Base-by-base conservation (phyloP, 2,113 vertebrate genomes). In the Corythornis vintsioides region DNA sequence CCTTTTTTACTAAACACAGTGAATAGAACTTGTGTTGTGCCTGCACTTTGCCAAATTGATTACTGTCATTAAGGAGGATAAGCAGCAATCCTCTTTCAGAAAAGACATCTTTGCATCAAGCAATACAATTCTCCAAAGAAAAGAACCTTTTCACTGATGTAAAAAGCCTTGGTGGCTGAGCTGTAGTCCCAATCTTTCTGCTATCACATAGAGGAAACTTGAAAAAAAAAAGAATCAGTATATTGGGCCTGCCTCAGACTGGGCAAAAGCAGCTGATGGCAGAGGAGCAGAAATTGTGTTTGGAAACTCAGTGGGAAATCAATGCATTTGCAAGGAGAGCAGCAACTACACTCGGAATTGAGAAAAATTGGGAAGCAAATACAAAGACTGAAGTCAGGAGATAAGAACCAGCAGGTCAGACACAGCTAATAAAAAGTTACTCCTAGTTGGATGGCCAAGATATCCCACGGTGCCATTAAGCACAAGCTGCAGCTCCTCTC, bases 181-280 rank as follows among this genome's bases (percentile, higher is more conserved):
- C 61, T 50, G 50, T 33, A 17, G 63, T 85, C 42, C 50, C 20
- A 85, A 38, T 70, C 63, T 76, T 93, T 69, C 75, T 75, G n/a
- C 47, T 77, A 90, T 65, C 25, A 15, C 42, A 77, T 1, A 1
- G 42, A 88, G 70, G 22, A 77, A 88, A 83, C 64, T 22, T 83
- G 64, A 73, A 73, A 94, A 38, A 38, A 38, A 38, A 38, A 38
- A 38, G 10, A 91, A 89, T 88, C 50, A 73, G 45, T 73, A 4
- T 66, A 76, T 73, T 17, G 4, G 67, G 75, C 31, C 82, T 55
- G 63, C 47, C 60, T 82, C 1, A 0, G 22, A 73, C 73, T 77
- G 47, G 56, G 89, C 87, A 95, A 91, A 87, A 89, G 78, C 82
- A 91, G 38, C 85, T 92, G 89, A 94, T 70, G 91, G 79, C 88